Evolutionary conservation across 2,113 vertebrate species (phyloP), one percentile per base, ranked within the genome.

Genomic region (Clupea harengus): DNA sequence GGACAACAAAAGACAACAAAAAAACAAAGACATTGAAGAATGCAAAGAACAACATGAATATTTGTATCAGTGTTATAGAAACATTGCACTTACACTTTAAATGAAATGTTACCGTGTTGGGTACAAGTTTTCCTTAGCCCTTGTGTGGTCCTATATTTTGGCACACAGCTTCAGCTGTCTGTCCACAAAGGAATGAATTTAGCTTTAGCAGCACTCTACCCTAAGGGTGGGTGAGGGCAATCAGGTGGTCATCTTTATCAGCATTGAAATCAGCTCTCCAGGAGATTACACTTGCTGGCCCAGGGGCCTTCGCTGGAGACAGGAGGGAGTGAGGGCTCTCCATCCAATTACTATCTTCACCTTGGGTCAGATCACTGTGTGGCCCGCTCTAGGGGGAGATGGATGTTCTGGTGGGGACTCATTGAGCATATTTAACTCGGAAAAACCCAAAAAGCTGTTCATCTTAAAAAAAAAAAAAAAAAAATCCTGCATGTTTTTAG

Each of bases 341-440:
- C 88, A 89, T 89, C 84, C 86, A 81, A 85, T 86, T 90, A 89
- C 92, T 93, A 93, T 94, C 92, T 90, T 92, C 89, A 93, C 90
- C 91, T 78, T 87, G 87, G 86, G 92, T 93, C 93, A 91, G 47
- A 49, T 52, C 50, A 52, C 50, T 8, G 15, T 60, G 18, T 60
- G 20, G 54, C 20, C 54, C 54, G 22, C 52, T 18, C 17, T 57
- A 57, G 15, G 15, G 54, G 18, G 18, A 60, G 54, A 60, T 60
- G 54, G 54, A 60, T 6, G 20, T 4, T 60, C 54, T 57, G 54
- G 20, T 20, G 18, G 54, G 54, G 6, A 6, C 54, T 20, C 50
- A 3, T 20, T 18, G 18, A 18, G 18, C 6, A 60, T 60, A 60
- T 60, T 60, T 4, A 22, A 60, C 20, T 22, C 54, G 20, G 54